phyloP scores from a whole-genome alignment of 2,888 invertebrate genomes.

The Drosophila subquinaria region DNA sequence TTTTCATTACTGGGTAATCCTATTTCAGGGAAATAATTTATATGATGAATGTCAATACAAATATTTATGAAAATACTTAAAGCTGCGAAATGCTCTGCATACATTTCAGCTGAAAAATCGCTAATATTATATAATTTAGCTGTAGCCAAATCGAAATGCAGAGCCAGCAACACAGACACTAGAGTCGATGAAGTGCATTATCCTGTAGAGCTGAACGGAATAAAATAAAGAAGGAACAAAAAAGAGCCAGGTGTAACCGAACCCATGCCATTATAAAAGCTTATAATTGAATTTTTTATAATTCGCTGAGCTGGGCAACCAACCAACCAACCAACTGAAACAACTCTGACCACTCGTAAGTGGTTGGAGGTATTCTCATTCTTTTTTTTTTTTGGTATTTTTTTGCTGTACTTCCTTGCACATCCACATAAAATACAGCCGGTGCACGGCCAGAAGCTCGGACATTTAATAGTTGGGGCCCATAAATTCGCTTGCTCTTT shows the following conservation, averaged over 20 bases:
- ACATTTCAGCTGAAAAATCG: background rate
- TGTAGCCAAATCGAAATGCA: background rate
- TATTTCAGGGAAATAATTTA: too few species aligned
- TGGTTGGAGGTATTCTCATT: slow-evolving; percentile 8
- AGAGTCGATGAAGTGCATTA: slow-evolving; percentile 46
- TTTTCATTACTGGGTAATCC: too few species aligned
- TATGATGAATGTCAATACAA: background rate
- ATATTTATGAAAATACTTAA: background rate
- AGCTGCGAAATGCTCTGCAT: background rate
- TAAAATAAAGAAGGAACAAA: slow-evolving; percentile 15
- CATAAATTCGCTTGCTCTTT: slow-evolving; percentile 69
- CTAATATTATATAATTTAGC: slow-evolving; percentile 1
- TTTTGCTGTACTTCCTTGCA: slow-evolving; percentile 1
- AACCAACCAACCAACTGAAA: slow-evolving; percentile 41
- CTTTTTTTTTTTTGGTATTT: background rate
- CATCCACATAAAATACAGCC: slow-evolving; percentile 55
- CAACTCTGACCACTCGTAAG: slow-evolving; percentile 36
- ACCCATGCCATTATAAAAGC: slow-evolving; percentile 63
- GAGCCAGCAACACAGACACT: slow-evolving; percentile 1
- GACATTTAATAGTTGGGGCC: slow-evolving; percentile 68
- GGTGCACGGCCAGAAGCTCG: slow-evolving; percentile 39
- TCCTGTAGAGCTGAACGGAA: slow-evolving; percentile 21
- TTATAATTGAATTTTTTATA: slow-evolving; percentile 80
- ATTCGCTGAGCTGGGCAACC: slow-evolving; percentile 58
- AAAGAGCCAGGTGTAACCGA: slow-evolving; percentile 52